These are phyloP conservation scores for Oryzias dopingdopingensis DNA, from an alignment of 2,797 vertebrate species.

Conservation along the genomic window DNA sequence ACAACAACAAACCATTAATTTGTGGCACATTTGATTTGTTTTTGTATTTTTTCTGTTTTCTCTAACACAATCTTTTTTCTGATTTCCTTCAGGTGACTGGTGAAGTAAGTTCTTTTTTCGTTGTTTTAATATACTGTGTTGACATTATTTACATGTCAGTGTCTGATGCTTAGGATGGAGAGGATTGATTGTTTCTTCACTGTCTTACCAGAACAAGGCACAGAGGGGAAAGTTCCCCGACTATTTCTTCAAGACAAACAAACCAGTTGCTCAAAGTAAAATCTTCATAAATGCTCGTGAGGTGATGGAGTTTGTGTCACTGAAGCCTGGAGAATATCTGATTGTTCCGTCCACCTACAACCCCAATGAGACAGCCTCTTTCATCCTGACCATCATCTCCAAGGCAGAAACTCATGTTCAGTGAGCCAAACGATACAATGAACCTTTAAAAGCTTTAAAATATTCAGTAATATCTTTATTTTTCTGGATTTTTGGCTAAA, in stretches of 20 bases:
- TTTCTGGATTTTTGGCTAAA: neutral
- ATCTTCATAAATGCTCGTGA: constrained; percentile 47
- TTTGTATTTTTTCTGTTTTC: neutral
- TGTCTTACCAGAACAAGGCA: constrained; percentile 38
- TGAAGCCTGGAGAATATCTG: constrained; percentile 69
- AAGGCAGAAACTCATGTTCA: constrained; percentile 49
- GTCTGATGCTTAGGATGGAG: neutral
- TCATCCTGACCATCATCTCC: constrained; percentile 66
- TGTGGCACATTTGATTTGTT: no score
- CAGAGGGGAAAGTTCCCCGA: constrained; percentile 55
- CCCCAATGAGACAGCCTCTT: constrained; percentile 52
- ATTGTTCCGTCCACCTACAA: constrained; percentile 64
- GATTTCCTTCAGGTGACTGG: constrained; percentile 51
- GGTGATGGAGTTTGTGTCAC: constrained; percentile 48
- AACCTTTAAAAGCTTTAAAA: neutral
- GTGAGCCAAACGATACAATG: constrained; percentile 42
- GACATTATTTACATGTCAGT: neutral
- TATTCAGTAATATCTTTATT: no score
- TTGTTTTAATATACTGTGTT: neutral
- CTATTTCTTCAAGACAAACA: constrained; percentile 51
- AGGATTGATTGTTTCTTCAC: neutral
- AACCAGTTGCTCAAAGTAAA: constrained; percentile 30
- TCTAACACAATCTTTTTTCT: constrained; percentile 15
- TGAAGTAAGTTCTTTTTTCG: constrained; percentile 54
- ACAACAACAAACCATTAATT: no score